Conservation (phyloP, 1,140 invertebrate species). For the Stratiolaelaps scimitus region DNA sequence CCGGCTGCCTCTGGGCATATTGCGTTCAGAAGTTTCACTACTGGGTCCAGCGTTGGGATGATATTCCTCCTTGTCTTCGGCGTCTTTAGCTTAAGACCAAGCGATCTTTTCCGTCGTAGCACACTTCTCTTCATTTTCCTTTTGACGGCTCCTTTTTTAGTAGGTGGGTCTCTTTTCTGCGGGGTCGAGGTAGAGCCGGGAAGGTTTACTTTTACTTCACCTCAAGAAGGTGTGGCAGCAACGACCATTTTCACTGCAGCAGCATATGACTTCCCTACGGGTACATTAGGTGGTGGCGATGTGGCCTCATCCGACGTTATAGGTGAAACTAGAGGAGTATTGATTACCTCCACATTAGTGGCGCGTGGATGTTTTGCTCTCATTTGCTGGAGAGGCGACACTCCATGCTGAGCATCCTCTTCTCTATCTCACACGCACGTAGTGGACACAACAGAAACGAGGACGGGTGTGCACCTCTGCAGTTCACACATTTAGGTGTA, state of each 20-base stretch:
- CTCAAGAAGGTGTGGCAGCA: too few relatives aligned
- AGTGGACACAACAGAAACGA: constrained; percentile 4
- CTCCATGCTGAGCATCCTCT: neutral
- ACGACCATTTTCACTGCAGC: too few relatives aligned
- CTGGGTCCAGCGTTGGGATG: neutral
- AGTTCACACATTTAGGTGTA: neutral
- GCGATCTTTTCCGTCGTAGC: neutral
- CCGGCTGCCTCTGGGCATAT: neutral
- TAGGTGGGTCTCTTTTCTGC: constrained; percentile 1
- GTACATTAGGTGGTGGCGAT: neutral
- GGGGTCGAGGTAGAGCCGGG: neutral
- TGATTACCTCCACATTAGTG: too few relatives aligned
- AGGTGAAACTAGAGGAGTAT: too few relatives aligned
- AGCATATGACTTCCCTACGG: neutral
- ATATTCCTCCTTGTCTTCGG: neutral
- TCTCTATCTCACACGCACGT: constrained; percentile 6
- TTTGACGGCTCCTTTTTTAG: too few relatives aligned
- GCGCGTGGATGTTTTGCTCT: too few relatives aligned
- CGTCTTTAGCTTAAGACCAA: neutral
- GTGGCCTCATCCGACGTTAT: too few relatives aligned
- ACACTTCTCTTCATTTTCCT: too few relatives aligned
- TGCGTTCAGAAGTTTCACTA: too few relatives aligned
- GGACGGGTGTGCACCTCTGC: neutral
- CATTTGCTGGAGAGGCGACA: constrained; percentile 1
- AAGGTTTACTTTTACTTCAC: neutral